Percentiles rank a stretch among this genome's conserved stretches.
Evolutionary conservation across 2,113 vertebrate genomes (phyloP).

Genomic region (human (Homo sapiens)): DNA sequence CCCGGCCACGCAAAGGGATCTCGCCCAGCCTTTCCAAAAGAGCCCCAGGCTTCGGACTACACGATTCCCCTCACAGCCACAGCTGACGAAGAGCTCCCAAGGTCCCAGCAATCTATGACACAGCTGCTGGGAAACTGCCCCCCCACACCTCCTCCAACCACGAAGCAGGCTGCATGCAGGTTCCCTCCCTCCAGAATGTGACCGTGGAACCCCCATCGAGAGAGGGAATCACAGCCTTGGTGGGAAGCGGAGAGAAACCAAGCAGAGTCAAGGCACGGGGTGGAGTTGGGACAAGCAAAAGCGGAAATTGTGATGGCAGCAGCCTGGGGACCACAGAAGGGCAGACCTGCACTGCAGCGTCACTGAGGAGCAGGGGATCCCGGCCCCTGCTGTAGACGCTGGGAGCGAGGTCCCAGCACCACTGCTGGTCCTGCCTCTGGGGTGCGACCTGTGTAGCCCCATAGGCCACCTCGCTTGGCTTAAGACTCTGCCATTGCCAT

Average conservation of each 20-base stretch:
- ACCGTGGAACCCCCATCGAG: fast-evolving
- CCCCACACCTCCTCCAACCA: neutral
- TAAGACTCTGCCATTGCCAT: neutral
- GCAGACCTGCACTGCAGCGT: fast-evolving
- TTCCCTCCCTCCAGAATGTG: neutral
- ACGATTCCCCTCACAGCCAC: fast-evolving
- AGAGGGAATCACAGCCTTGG: no score
- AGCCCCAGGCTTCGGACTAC: neutral
- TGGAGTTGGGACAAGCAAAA: neutral
- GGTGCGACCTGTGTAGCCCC: fast-evolving
- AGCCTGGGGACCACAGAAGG: fast-evolving
- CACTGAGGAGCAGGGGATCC: neutral
- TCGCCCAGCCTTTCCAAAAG: neutral
- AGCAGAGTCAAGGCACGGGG: neutral
- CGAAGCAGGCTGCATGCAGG: neutral
- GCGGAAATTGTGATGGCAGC: fast-evolving
- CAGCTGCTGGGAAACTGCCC: neutral
- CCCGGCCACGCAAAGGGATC: fast-evolving
- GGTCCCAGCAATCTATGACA: fast-evolving
- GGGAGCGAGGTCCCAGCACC: neutral
- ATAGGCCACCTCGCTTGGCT: fast-evolving
- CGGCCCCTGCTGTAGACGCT: neutral
- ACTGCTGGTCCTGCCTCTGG: neutral
- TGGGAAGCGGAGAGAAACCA: neutral
- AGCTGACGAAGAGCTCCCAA: neutral